These are phyloP conservation scores for Pseudomyrmex gracilis DNA, from an alignment of 1,140 invertebrate species.

Conservation along the genomic window DNA sequence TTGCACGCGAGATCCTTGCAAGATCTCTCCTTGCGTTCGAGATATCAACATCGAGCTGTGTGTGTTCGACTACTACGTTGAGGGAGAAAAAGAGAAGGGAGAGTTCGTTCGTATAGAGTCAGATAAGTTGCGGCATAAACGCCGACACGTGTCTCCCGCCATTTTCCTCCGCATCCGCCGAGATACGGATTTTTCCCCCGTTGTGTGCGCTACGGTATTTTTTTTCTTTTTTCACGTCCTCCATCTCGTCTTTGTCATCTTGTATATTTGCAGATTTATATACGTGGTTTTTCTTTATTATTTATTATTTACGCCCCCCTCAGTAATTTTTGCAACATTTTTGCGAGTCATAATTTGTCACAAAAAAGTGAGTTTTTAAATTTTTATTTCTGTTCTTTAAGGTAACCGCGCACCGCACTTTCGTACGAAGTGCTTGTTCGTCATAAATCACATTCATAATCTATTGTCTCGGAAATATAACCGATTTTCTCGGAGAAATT, in stretches of 20 bases:
- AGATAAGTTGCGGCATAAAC: conserved; percentile 61
- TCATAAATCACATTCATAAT: too few species aligned
- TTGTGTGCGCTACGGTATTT: conserved; percentile 16
- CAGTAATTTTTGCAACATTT: too few species aligned
- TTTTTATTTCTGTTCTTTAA: too few species aligned
- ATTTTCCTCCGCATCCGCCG: conserved; percentile 53
- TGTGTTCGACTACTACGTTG: conserved; percentile 37
- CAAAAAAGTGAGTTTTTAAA: too few species aligned
- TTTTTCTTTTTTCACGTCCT: conserved; percentile 24
- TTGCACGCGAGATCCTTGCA: conserved; percentile 38
- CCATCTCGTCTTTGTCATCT: conserved; percentile 16
- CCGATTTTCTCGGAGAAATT: background rate
- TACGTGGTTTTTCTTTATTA: background rate
- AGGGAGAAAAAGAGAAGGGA: conserved; percentile 38
- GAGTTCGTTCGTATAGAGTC: background rate
- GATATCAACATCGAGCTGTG: conserved; percentile 39
- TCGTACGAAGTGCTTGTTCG: background rate
- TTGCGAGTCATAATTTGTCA: too few species aligned
- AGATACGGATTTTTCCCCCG: conserved; percentile 44
- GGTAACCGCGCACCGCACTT: too few species aligned
- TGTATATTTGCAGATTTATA: conserved; percentile 6
- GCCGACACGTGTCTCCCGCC: conserved; percentile 54
- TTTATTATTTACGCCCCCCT: background rate
- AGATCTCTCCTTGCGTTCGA: conserved; percentile 48
- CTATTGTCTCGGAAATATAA: background rate